Percentiles rank a stretch among this genome's conserved stretches.
Evolutionary conservation across 2,888 invertebrate species (phyloP).

Genomic region (Acanthosoma haemorrhoidale): DNA sequence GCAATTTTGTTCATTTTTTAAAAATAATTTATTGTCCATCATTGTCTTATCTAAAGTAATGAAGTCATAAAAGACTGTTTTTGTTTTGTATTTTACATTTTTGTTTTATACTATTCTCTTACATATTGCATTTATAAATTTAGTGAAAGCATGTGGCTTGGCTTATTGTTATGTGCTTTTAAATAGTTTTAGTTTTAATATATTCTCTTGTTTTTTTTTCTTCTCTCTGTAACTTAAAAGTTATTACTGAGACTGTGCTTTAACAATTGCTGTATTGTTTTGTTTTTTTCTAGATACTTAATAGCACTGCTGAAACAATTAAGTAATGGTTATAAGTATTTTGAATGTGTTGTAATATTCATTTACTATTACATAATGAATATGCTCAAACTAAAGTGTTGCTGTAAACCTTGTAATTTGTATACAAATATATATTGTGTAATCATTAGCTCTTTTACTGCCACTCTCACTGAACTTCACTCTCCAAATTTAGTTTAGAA

Average conservation of each 20-base stretch:
- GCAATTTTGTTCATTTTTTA: not conserved
- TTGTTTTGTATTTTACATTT: not conserved
- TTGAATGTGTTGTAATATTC: not conserved
- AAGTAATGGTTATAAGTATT: not conserved
- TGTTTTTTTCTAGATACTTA: conserved; percentile 8
- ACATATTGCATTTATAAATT: not conserved
- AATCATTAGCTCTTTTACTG: not conserved
- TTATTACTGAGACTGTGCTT: not conserved
- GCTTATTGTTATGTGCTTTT: not conserved
- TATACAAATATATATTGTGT: not conserved
- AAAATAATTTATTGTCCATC: not conserved
- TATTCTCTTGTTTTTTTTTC: not conserved
- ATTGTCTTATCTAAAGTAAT: not conserved
- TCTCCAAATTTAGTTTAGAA: too few relatives aligned
- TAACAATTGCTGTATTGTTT: not conserved
- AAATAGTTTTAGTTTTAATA: not conserved
- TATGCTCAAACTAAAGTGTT: too few relatives aligned
- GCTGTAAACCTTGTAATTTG: not conserved
- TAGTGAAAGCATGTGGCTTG: conserved; percentile 3
- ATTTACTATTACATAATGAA: not conserved
- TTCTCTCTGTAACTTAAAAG: not conserved
- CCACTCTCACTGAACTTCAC: too few relatives aligned
- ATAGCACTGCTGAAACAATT: conserved; percentile 5
- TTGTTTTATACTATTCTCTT: not conserved
- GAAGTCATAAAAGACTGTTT: too few relatives aligned